Conservation (phyloP, 2,113 vertebrate genomes). For the Mormyrus iriodes region DNA sequence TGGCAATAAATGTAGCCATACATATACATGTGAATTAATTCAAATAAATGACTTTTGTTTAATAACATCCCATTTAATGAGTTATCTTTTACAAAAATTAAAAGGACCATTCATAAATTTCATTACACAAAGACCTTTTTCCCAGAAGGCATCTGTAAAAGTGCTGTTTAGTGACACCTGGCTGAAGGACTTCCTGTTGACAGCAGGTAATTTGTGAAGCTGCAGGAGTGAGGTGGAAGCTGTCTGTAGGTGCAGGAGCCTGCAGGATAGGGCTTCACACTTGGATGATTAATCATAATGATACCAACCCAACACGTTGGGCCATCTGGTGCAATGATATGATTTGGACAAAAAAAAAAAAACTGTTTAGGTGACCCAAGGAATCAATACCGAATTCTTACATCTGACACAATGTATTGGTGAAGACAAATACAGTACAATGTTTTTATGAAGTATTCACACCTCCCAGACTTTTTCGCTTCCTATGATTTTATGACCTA, state of each 20-base stretch:
- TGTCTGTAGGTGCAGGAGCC: slow-evolving; percentile 13
- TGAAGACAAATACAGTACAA: not conserved
- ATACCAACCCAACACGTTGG: not conserved
- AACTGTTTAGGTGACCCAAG: not conserved
- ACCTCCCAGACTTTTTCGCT: not conserved
- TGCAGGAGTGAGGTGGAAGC: slow-evolving; percentile 15
- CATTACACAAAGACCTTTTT: not conserved
- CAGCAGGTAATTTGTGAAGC: slow-evolving; percentile 14
- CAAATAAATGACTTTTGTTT: not conserved
- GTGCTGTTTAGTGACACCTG: slow-evolving; percentile 7
- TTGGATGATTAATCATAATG: slow-evolving; percentile 10
- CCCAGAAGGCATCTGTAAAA: not conserved
- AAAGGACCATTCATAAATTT: slow-evolving; percentile 1
- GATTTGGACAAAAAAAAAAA: not conserved
- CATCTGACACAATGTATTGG: not conserved
- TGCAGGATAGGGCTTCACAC: slow-evolving; percentile 16
- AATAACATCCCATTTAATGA: not conserved
- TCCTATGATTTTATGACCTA: not conserved
- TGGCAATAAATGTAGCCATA: not conserved
- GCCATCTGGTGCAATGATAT: slow-evolving; percentile 11
- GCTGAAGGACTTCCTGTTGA: slow-evolving; percentile 12
- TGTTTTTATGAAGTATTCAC: not conserved
- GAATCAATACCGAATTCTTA: not conserved
- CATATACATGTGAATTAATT: not conserved
- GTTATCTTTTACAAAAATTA: not conserved